Evolutionary conservation across 2,888 invertebrate genomes (phyloP).

Genomic region (Gandaritis pyraliata): DNA sequence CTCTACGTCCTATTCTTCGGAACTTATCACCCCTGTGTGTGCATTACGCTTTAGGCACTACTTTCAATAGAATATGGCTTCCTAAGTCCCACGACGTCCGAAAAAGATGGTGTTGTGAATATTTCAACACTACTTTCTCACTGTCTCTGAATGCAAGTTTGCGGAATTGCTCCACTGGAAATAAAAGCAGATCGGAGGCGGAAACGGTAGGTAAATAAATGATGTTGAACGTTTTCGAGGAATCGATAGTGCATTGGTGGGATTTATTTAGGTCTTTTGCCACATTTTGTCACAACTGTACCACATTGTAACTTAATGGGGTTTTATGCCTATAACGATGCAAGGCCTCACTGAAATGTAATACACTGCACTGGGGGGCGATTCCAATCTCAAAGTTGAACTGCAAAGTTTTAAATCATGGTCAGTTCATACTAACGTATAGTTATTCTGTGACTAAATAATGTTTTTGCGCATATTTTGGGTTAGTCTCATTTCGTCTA

Average conservation of each 20-base stretch:
- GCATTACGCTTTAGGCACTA: conserved; percentile 1
- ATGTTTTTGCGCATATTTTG: too few species aligned
- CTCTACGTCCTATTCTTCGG: not conserved
- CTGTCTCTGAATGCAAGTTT: conserved; percentile 13
- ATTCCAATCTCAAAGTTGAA: too few species aligned
- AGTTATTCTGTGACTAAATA: too few species aligned
- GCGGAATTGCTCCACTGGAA: conserved; percentile 14
- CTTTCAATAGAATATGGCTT: conserved; percentile 16
- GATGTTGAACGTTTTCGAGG: not conserved
- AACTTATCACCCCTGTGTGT: not conserved
- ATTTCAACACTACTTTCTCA: conserved; percentile 13
- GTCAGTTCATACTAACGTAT: too few species aligned
- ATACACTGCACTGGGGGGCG: too few species aligned
- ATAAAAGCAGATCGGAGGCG: conserved; percentile 11
- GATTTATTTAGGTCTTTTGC: not conserved
- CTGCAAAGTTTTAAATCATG: too few species aligned
- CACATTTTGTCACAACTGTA: not conserved
- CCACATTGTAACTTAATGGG: not conserved
- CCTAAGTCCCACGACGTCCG: conserved; percentile 9
- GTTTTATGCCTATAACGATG: too few species aligned
- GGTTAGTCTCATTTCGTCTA: too few species aligned
- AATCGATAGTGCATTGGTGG: conserved; percentile 2
- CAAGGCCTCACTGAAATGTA: too few species aligned
- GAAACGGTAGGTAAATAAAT: conserved; percentile 19
- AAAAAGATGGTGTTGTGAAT: conserved; percentile 14